Base-by-base conservation (phyloP, 2,113 vertebrate species). In the Phrynosoma blainvillii region DNA sequence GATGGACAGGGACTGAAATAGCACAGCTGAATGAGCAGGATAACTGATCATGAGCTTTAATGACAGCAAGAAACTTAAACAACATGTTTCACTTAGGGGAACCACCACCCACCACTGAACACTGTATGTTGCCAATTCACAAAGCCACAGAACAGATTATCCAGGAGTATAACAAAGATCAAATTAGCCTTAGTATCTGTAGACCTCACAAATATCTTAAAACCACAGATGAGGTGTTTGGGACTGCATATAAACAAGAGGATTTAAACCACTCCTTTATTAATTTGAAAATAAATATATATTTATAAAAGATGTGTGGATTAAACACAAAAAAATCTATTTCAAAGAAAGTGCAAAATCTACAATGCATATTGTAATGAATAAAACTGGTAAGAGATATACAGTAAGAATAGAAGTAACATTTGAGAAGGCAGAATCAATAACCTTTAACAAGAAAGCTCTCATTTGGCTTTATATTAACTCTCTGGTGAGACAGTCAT, bases 141-240 rank as follows among this genome's bases (percentile, higher is more conserved):
- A 96, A 91, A 95, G 54, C 74, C 94, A 94, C 92, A 91, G 74
- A 95, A 92, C 87, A 96, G 92, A 93, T 96, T 94, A 95, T 93
- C 85, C 88, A 91, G 89, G 66, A 95, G 82, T 86, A 76, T 84
- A 96, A 93, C 84, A 95, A 91, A 93, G 42, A 92, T 79, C 13
- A 96, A 97, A 96, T 95, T 95, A 95, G 80, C 85, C 91, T 94
- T 89, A 91, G 59, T 88, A 93, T 93, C 89, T 95, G 88, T 90
- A 92, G 86, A 95, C 90, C 2, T 95, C 89, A 79, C 59, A 93
- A 94, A 95, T 52, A 83, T 90, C 36, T 84, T 82, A 84, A 86
- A 94, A 89, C 18, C 59, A 88, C 12, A 95, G 90, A 93, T 91
- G 94, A 94, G 18, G 11, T 86, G 84, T 92, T 94, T 93, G 83